Evolutionary conservation across 2,888 invertebrate species (phyloP).

Genomic region (Leptopterna dolabrata): DNA sequence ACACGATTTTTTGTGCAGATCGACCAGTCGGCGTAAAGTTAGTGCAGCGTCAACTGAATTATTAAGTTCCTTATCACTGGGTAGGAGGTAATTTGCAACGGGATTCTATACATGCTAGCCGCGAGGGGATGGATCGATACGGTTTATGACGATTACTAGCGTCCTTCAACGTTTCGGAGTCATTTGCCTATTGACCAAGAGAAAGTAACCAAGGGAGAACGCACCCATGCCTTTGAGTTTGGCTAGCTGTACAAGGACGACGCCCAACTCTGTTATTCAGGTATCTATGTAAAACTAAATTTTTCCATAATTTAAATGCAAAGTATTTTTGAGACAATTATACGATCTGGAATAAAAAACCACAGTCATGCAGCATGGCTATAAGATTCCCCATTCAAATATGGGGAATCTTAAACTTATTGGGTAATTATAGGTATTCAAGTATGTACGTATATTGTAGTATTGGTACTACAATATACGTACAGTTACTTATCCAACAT

Average conservation of each 20-base stretch:
- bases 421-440: no score
- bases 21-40: no score
- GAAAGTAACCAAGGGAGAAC: neutral
- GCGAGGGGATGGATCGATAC: neutral
- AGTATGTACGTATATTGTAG: no score
- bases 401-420: no score
- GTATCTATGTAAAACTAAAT: neutral
- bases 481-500: no score
- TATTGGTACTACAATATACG: no score
- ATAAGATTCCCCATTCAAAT: no score
- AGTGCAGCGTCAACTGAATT: neutral
- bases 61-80: neutral
- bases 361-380: no score
- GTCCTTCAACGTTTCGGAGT: neutral
- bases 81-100: neutral
- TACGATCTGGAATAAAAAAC: no score
- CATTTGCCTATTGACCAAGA: neutral
- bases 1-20: no score
- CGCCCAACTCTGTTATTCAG: neutral
- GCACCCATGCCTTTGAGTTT: neutral
- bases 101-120: neutral
- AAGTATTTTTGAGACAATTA: no score
- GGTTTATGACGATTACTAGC: neutral
- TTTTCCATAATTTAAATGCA: no score
- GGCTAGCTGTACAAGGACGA: neutral